These are phyloP conservation scores for Corynorhinus townsendii DNA, from an alignment of 2,113 vertebrate species.

Conservation along the genomic window DNA sequence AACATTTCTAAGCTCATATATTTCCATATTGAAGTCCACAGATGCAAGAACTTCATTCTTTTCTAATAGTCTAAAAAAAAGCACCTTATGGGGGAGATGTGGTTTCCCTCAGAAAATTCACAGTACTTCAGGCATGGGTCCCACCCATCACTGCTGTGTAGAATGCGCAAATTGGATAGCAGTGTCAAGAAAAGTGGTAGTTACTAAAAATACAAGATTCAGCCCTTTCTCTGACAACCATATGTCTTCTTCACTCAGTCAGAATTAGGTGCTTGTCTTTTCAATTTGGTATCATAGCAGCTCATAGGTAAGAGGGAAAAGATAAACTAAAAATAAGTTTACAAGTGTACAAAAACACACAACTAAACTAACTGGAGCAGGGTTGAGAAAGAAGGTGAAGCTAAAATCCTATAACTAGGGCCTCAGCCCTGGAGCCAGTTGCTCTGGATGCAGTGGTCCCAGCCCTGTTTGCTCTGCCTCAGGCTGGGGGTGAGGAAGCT, in stretches of 20 bases:
- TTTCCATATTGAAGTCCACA: not conserved
- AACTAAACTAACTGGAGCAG: not conserved
- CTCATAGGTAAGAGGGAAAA: not conserved
- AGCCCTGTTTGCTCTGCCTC: constrained; percentile 47
- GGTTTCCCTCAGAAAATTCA: not conserved
- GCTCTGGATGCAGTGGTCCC: not conserved
- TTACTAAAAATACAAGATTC: not conserved
- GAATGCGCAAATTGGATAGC: not conserved
- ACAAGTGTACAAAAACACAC: not conserved
- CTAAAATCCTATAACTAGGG: not conserved
- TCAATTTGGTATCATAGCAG: not conserved
- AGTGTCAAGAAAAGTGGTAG: not conserved
- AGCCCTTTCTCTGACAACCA: fast-evolving
- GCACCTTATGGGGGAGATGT: not conserved
- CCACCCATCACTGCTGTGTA: not conserved
- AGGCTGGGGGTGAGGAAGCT: not conserved
- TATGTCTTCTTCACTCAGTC: not conserved
- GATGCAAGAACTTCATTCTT: not conserved
- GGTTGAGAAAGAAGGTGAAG: not conserved
- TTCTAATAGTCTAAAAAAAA: not conserved
- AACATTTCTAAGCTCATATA: not conserved
- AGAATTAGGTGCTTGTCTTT: not conserved
- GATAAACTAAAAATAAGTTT: not conserved
- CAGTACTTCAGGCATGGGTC: not conserved
- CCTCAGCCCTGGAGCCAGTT: not conserved